phyloP scores from a whole-genome alignment of 2,113 vertebrate genomes.

The Scalopus aquaticus region DNA sequence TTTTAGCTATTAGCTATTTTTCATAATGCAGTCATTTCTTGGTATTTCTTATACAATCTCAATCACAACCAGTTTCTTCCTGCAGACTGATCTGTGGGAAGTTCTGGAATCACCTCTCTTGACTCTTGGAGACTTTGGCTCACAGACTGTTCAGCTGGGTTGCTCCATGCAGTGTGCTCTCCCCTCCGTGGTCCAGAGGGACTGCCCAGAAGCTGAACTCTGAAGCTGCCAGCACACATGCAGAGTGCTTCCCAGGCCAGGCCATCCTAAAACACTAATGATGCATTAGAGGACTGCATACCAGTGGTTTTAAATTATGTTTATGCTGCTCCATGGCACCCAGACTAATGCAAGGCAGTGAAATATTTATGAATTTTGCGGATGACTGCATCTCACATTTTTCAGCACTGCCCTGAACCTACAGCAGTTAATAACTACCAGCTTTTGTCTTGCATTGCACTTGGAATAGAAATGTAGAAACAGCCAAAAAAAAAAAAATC shows the following conservation, averaged over 20 bases:
- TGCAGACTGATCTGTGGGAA: not conserved
- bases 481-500: not conserved
- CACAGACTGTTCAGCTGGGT: not conserved
- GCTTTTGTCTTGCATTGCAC: not conserved
- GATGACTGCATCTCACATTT: not conserved
- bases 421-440: not conserved
- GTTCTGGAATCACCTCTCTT: not conserved
- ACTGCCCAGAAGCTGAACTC: not conserved
- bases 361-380: conserved; percentile 72
- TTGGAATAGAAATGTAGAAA: not conserved
- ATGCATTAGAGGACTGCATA: conserved; percentile 8
- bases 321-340: not conserved
- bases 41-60: not conserved
- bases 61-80: not conserved
- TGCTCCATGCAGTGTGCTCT: not conserved
- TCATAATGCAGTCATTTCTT: not conserved
- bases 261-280: not conserved
- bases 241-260: accelerated
- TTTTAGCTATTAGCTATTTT: not conserved
- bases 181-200: not conserved
- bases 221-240: not conserved
- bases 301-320: not conserved
- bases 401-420: not conserved
- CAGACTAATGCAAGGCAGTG: conserved; percentile 59
- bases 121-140: not conserved